A percentile compares a stretch with the other conserved stretches of the same genome.
phyloP scores from a whole-genome alignment of 2,888 invertebrate genomes.

The Nomada ruficornis region DNA sequence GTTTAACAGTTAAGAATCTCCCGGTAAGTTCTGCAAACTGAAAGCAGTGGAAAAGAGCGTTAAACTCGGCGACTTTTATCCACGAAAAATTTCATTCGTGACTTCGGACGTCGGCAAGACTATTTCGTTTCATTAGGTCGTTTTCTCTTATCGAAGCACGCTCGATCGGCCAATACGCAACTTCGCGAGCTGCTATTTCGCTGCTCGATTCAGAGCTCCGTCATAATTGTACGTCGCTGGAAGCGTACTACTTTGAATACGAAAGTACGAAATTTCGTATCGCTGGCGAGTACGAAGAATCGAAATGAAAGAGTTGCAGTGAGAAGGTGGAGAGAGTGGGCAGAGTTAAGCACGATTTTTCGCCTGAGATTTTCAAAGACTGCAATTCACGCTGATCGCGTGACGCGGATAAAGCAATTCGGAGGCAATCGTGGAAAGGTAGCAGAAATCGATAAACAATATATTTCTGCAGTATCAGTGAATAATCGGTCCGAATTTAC shows the following conservation, averaged over 20 bases:
- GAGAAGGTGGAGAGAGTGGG: not conserved
- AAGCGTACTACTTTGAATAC: slow-evolving; percentile 28
- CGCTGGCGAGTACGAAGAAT: slow-evolving; percentile 13
- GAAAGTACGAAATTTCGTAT: slow-evolving; percentile 27
- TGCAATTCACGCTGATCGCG: slow-evolving; percentile 17
- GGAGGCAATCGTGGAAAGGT: not conserved
- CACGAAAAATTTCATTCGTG: slow-evolving; percentile 4
- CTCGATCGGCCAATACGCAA: slow-evolving; percentile 41
- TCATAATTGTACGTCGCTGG: slow-evolving; percentile 25
- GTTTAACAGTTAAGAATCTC: too few species aligned
- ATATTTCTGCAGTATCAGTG: not conserved
- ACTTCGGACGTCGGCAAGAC: slow-evolving; percentile 29
- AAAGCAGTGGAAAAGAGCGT: not conserved
- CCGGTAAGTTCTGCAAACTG: too few species aligned
- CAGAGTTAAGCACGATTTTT: slow-evolving; percentile 19
- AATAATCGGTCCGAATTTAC: slow-evolving; percentile 1
- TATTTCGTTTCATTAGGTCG: slow-evolving; percentile 46
- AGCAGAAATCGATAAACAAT: slow-evolving; percentile 26
- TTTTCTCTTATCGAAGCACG: slow-evolving; percentile 39
- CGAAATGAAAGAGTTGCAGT: slow-evolving; percentile 11
- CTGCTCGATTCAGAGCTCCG: slow-evolving; percentile 18
- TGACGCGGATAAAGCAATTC: not conserved
- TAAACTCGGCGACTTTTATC: not conserved
- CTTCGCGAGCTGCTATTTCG: slow-evolving; percentile 13
- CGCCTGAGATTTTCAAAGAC: slow-evolving; percentile 5